phyloP scores from a whole-genome alignment of 2,888 invertebrate genomes.

The Gymnoscelis rufifasciata region DNA sequence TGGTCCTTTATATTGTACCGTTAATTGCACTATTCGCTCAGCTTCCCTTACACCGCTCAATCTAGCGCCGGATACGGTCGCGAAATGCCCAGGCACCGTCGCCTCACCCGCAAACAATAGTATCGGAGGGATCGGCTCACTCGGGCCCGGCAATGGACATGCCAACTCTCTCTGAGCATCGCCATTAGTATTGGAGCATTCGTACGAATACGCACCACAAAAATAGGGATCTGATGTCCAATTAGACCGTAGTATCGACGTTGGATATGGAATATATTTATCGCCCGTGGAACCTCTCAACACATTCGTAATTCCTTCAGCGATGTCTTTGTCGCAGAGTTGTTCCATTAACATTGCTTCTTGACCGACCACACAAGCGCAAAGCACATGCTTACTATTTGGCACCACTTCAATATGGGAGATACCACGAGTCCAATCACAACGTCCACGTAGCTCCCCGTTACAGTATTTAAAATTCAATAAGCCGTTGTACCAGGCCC shows the following conservation, averaged over 20 bases:
- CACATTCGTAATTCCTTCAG: slow-evolving; percentile 81
- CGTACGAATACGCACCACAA: slow-evolving; percentile 83
- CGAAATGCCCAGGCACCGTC: slow-evolving; percentile 85
- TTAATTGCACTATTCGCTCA: slow-evolving; percentile 83
- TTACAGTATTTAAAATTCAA: slow-evolving; percentile 82
- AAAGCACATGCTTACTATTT: slow-evolving; percentile 84
- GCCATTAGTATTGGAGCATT: slow-evolving; percentile 58
- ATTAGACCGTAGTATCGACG: slow-evolving; percentile 81
- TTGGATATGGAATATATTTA: slow-evolving; percentile 82
- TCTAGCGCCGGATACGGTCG: slow-evolving; percentile 87
- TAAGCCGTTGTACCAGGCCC: slow-evolving; percentile 83
- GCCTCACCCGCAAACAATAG: slow-evolving; percentile 91
- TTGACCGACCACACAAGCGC: slow-evolving; percentile 83
- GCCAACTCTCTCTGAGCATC: slow-evolving; percentile 73
- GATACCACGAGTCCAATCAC: slow-evolving; percentile 86
- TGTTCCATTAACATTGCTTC: slow-evolving; percentile 83
- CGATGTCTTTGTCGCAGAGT: slow-evolving; percentile 82
- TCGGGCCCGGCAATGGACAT: slow-evolving; percentile 81
- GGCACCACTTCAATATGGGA: slow-evolving; percentile 83
- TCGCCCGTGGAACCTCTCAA: slow-evolving; percentile 81
- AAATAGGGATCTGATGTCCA: slow-evolving; percentile 87
- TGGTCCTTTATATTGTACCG: slow-evolving; percentile 70
- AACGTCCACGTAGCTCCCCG: slow-evolving; percentile 64
- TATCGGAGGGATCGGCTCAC: slow-evolving; percentile 81
- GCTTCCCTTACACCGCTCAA: slow-evolving; percentile 89